Percentiles rank a stretch among this genome's conserved stretches.
phyloP scores from a whole-genome alignment of 30 jellyfish, hydroid and myxozoan species.

The Turritopsis dohrnii region DNA sequence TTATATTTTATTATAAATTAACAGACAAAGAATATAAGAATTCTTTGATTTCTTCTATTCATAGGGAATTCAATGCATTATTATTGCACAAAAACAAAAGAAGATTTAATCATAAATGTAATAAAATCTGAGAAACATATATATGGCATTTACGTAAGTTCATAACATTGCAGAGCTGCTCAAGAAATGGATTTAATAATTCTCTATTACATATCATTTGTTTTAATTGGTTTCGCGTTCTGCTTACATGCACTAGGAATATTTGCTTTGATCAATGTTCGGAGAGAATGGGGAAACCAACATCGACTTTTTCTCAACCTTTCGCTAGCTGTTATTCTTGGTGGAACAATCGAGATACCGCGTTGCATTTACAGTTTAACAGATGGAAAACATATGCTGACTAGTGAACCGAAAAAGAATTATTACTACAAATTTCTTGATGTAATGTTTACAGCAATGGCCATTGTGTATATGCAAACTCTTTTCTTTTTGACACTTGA shows the following conservation, averaged over 20 bases:
- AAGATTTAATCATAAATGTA: not conserved
- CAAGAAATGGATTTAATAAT: not conserved
- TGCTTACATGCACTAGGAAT: not conserved
- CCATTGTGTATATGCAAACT: not conserved
- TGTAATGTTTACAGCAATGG: not conserved
- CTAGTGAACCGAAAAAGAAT: not conserved
- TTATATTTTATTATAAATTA: too few species aligned
- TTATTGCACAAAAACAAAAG: too few species aligned
- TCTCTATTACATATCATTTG: not conserved
- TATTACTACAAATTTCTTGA: not conserved
- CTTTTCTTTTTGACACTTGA: not conserved
- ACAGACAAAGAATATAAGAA: not conserved
- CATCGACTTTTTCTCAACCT: not conserved
- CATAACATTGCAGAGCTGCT: not conserved
- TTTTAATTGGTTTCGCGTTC: not conserved
- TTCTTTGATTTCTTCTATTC: not conserved
- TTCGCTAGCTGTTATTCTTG: not conserved
- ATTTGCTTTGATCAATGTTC: not conserved
- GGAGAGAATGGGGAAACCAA: not conserved
- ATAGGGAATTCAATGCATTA: not conserved
- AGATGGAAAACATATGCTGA: not conserved
- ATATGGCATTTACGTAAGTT: too few species aligned
- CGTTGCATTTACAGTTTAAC: not conserved
- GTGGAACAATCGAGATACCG: not conserved
- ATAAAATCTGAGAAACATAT: not conserved